phyloP scores from a whole-genome alignment of 92 coral and sea anemone genomes.

The Porites divaricata region DNA sequence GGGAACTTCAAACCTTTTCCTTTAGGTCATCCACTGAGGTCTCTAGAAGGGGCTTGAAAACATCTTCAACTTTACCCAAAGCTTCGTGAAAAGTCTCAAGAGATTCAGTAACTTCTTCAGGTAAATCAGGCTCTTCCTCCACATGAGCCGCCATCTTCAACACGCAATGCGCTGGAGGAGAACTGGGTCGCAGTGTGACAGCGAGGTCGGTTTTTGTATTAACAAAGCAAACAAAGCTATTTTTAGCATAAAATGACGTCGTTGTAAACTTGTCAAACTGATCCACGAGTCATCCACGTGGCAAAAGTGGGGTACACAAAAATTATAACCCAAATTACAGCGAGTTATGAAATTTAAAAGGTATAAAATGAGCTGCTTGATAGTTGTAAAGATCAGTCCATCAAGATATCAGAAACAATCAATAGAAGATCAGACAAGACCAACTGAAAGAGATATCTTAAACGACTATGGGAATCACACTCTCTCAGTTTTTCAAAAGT shows the following conservation, averaged over 20 bases:
- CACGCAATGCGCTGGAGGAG: not conserved
- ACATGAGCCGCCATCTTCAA: slow-evolving; percentile 92
- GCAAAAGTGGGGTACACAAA: slow-evolving; percentile 18
- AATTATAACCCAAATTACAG: slow-evolving; percentile 21
- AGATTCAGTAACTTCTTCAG: slow-evolving; percentile 86
- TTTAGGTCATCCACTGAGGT: slow-evolving; percentile 82
- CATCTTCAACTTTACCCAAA: slow-evolving; percentile 87
- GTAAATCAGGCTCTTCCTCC: slow-evolving; percentile 85
- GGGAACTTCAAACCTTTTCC: slow-evolving; percentile 69
- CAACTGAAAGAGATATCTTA: not conserved
- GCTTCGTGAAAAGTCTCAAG: slow-evolving; percentile 90
- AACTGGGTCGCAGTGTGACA: slow-evolving; percentile 18
- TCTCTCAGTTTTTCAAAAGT: slow-evolving; percentile 61
- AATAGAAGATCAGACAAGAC: not conserved
- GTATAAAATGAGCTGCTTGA: slow-evolving; percentile 2
- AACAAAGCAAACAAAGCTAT: slow-evolving; percentile 28
- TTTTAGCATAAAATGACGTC: slow-evolving; percentile 21
- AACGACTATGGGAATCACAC: slow-evolving; percentile 39
- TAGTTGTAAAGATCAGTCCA: not conserved
- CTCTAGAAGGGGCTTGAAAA: slow-evolving; percentile 83
- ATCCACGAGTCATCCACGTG: too few relatives aligned
- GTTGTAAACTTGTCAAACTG: slow-evolving; percentile 29
- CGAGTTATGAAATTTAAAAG: not conserved
- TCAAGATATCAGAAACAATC: not conserved
- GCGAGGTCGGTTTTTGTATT: not conserved